These are phyloP conservation scores for Elanoides forficatus DNA, from an alignment of 2,113 vertebrate species.

Conservation along the genomic window DNA sequence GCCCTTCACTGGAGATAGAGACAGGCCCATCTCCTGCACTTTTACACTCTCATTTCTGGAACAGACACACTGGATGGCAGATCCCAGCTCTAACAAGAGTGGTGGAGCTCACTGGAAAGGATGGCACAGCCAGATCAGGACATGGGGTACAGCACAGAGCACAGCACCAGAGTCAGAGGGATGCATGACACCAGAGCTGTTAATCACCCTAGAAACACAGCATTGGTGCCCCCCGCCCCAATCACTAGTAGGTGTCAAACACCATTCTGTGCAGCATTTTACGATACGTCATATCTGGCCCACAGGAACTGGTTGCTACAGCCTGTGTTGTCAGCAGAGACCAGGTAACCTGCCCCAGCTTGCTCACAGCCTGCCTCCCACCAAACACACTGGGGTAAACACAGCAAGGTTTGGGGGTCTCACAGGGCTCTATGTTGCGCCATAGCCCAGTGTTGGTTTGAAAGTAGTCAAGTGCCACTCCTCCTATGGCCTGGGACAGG, in stretches of 20 bases:
- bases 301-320: neutral
- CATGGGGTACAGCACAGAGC: fast-evolving
- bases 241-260: neutral
- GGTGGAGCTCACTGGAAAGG: neutral
- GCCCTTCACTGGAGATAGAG: neutral
- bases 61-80: fast-evolving
- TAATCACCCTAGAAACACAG: neutral
- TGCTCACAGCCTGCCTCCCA: neutral
- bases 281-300: neutral
- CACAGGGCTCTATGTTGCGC: neutral
- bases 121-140: neutral
- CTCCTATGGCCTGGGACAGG: neutral
- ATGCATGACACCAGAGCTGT: neutral
- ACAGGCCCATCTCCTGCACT: neutral
- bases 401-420: neutral
- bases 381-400: neutral
- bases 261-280: neutral
- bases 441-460: neutral
- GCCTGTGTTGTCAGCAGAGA: neutral
- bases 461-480: fast-evolving
- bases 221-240: neutral
- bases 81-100: neutral
- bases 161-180: fast-evolving
- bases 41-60: neutral
- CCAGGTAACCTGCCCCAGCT: no score